Base-by-base conservation (phyloP, 2,888 invertebrate genomes). In the Tipula lateralis region DNA sequence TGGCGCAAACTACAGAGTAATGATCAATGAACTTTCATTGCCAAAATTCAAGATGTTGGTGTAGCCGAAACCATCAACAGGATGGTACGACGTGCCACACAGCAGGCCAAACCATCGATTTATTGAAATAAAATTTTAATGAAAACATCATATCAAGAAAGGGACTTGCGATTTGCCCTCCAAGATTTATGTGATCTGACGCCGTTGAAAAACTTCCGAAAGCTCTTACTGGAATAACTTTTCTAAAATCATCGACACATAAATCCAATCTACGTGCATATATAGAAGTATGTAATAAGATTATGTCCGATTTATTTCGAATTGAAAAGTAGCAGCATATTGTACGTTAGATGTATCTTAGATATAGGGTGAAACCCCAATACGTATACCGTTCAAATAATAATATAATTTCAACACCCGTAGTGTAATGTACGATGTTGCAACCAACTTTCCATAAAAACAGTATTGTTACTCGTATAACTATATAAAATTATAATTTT, bases 371-470 rank as follows among this genome's bases (percentile, higher is more conserved):
- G 16, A 44, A 39, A 39, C n/a, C 7, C 4, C 4, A 16, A n/a
- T 44, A 66, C 24, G n/a, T n/a, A n/a, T 66, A 9, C 66, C 24
- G 66, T 66, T 24, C 24, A 24, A n/a, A n/a, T 9, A 24, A 66
- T 4, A 39, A 66, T 66, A 24, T 24, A 66, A 66, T 24, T 66
- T 66, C 66, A 66, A 66, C 24, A 66, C 66, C 66, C 66, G 9
- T 66, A 66, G 66, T 66, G 66, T 66, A 66, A 66, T 66, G 24
- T 66, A 66, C n/a, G 24, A 66, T 66, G 9, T 7, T 66, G 24
- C 66, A 66, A 50, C 19, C 50, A 50, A 66, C 66, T 66, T 66
- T 66, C 66, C 24, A 66, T 66, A 66, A 66, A 66, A 66, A 66
- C 24, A 66, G 19, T 24, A 24, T 24, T 66, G 66, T 44, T 44